Conservation (phyloP, 2,797 vertebrate genomes). For the Tadarida brasiliensis region DNA sequence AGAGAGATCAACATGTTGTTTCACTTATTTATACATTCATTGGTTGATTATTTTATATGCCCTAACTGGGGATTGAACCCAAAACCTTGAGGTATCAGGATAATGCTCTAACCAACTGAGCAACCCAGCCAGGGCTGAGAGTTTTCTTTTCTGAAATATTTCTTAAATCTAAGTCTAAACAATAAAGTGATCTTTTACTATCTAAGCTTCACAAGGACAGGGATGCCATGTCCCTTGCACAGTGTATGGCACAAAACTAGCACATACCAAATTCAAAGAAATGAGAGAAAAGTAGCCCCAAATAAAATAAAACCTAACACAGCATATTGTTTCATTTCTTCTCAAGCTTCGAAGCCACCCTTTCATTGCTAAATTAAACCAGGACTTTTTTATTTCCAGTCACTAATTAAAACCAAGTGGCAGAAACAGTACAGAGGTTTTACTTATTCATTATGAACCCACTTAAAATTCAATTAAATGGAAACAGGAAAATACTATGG, state of each 20-base stretch:
- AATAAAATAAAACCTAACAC: background rate
- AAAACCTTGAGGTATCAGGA: background rate
- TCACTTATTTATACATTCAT: background rate
- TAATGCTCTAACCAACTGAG: background rate
- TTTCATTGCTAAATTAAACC: conserved; percentile 64
- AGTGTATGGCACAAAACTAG: background rate
- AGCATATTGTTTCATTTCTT: background rate
- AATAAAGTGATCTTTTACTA: background rate
- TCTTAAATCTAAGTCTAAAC: background rate
- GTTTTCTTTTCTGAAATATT: conserved; percentile 5
- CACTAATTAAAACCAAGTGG: conserved; percentile 72
- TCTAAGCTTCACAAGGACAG: background rate
- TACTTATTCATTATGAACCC: conserved; percentile 62
- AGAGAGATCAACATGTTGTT: background rate
- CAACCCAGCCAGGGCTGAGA: background rate
- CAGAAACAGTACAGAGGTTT: conserved; percentile 51
- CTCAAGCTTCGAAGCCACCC: conserved; percentile 56
- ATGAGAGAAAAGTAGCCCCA: background rate
- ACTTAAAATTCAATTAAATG: conserved; percentile 79
- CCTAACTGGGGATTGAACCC: background rate
- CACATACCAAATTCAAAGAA: background rate
- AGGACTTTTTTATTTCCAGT: background rate
- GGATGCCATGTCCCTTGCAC: background rate
- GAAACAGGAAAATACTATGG: conserved; percentile 66
- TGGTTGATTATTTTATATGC: background rate